phyloP scores from a whole-genome alignment of 2,888 invertebrate species.

The Rhimphoctona megacephalus region DNA sequence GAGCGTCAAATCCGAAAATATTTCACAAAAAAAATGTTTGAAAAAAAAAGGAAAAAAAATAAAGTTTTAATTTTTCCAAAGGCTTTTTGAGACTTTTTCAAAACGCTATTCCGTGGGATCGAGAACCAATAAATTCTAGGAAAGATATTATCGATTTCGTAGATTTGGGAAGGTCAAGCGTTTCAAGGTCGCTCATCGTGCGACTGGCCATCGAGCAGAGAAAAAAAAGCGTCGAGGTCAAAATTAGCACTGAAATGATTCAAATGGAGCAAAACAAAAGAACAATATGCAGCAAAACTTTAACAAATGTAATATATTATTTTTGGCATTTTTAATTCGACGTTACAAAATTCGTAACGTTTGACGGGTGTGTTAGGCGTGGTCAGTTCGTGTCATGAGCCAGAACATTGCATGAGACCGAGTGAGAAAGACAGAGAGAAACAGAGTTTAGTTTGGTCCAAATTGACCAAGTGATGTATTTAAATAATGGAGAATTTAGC shows the following conservation, averaged over 20 bases:
- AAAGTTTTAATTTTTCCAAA: not conserved
- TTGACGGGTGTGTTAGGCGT: conserved; percentile 51
- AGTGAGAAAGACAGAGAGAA: not conserved
- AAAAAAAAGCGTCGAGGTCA: not conserved
- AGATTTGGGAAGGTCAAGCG: conserved; percentile 6
- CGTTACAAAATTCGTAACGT: conserved; percentile 45
- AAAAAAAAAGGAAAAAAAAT: not conserved
- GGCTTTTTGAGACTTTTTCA: not conserved
- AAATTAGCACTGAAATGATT: not conserved
- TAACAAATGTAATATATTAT: not conserved
- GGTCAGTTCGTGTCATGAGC: conserved; percentile 54
- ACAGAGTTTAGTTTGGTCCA: conserved; percentile 4
- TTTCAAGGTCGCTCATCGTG: not conserved
- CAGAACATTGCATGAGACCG: not conserved
- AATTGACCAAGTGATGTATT: conserved; percentile 16
- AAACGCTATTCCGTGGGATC: not conserved
- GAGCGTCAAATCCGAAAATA: not conserved
- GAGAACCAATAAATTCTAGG: not conserved
- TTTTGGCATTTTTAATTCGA: not conserved
- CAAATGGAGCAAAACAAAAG: not conserved
- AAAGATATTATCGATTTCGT: not conserved
- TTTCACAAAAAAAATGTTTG: not conserved
- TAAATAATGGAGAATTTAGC: conserved; percentile 28
- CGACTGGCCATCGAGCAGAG: not conserved
- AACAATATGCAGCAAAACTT: not conserved